A percentile compares a stretch with the other conserved stretches of the same genome.
These are phyloP conservation scores for Mormyrus hasselquistii DNA, from an alignment of 2,797 vertebrate species.

Conservation along the genomic window DNA sequence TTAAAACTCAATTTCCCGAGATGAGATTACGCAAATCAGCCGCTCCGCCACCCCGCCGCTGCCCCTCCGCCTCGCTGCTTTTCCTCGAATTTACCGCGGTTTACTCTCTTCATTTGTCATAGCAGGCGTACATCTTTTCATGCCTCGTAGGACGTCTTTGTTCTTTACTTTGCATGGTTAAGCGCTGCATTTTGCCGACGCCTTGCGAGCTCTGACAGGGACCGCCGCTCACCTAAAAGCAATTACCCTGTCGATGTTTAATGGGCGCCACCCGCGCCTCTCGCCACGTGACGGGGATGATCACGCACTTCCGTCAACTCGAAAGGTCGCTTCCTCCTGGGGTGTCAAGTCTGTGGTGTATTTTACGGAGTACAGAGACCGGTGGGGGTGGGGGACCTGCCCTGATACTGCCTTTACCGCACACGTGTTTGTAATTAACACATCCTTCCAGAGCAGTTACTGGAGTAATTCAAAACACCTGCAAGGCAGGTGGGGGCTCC, in stretches of 20 bases:
- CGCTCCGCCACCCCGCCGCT: conserved; percentile 49
- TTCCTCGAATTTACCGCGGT: conserved; percentile 63
- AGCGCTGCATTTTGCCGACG: conserved; percentile 42
- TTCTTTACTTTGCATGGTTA: conserved; percentile 61
- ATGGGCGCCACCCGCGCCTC: conserved; percentile 45
- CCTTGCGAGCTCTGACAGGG: conserved; percentile 28
- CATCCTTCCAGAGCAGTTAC: conserved; percentile 36
- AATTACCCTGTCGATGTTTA: conserved; percentile 57
- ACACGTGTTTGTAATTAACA: conserved; percentile 45
- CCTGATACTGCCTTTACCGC: conserved; percentile 33
- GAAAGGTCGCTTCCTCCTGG: not conserved
- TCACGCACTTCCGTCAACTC: conserved; percentile 3
- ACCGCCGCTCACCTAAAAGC: conserved; percentile 56
- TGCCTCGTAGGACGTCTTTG: conserved; percentile 53
- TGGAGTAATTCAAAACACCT: conserved; percentile 39
- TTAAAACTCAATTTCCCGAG: conserved; percentile 70
- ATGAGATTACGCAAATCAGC: conserved; percentile 71
- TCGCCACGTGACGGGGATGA: not conserved
- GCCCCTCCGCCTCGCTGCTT: conserved; percentile 61
- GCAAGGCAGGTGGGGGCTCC: conserved; percentile 34
- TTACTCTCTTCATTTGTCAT: conserved; percentile 69
- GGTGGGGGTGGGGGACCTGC: conserved; percentile 12
- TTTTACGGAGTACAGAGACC: conserved; percentile 23
- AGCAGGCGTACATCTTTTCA: conserved; percentile 52
- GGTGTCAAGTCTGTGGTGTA: not conserved